phyloP scores from a whole-genome alignment of 2,888 invertebrate genomes.

The Drosophila borealis region DNA sequence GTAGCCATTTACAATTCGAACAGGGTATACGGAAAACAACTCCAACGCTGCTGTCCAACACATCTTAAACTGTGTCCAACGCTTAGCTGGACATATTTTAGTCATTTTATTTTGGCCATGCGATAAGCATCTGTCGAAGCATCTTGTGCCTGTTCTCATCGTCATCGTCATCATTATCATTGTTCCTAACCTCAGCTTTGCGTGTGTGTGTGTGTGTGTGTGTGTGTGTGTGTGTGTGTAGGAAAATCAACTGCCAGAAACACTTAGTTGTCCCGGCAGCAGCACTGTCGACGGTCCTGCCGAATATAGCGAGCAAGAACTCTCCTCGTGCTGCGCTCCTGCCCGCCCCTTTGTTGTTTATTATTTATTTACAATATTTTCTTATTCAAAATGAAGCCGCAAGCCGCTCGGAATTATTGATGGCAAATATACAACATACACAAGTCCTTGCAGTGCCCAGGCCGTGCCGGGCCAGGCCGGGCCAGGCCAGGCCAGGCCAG shows the following conservation, averaged over 20 bases:
- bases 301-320: background rate
- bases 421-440: conserved; percentile 54
- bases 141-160: conserved; percentile 16
- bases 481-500: background rate
- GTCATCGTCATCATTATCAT: conserved; percentile 29
- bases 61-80: conserved; percentile 10
- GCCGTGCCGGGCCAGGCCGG: background rate
- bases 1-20: too few species aligned
- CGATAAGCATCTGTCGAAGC: conserved; percentile 30
- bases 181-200: conserved; percentile 1
- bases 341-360: conserved; percentile 41
- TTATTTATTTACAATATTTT: conserved; percentile 80
- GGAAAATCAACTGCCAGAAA: conserved; percentile 63
- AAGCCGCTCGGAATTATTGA: conserved; percentile 74
- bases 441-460: background rate
- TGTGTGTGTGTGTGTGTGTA: conserved; percentile 5
- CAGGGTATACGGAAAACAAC: background rate
- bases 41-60: conserved; percentile 1
- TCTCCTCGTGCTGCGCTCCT: too few species aligned
- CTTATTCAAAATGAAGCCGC: conserved; percentile 79
- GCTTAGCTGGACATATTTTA: conserved; percentile 28
- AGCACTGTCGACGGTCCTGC: conserved; percentile 30
- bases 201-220: conserved; percentile 28
- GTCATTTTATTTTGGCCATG: conserved; percentile 27
- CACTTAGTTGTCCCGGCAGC: conserved; percentile 60